These are phyloP conservation scores for Holacanthus passer DNA, from an alignment of 2,113 vertebrate species.

Conservation along the genomic window DNA sequence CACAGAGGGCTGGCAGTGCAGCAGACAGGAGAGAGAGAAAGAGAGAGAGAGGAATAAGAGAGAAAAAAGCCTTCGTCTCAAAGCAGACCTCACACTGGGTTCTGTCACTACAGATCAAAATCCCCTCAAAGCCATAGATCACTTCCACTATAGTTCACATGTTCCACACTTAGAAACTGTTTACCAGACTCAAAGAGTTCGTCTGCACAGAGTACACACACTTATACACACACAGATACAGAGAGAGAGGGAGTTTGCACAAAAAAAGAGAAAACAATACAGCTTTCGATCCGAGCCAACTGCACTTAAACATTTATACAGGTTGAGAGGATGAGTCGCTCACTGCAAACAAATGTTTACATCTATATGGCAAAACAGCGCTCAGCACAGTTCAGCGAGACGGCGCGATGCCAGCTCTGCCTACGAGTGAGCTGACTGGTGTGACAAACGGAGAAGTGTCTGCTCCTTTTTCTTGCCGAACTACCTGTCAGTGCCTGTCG, in stretches of 20 bases:
- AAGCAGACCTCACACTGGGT: conserved; percentile 82
- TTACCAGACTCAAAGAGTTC: conserved; percentile 77
- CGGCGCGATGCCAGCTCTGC: conserved; percentile 58
- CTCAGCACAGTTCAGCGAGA: conserved; percentile 59
- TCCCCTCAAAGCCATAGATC: conserved; percentile 82
- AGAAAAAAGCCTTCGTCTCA: conserved; percentile 68
- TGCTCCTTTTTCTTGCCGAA: conserved; percentile 72
- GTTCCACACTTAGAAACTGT: conserved; percentile 79
- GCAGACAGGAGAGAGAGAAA: conserved; percentile 56
- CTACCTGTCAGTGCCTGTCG: conserved; percentile 76
- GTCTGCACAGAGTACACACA: conserved; percentile 32
- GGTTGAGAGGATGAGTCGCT: conserved; percentile 51
- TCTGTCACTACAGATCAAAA: conserved; percentile 83
- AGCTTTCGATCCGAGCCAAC: conserved; percentile 40
- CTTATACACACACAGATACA: conserved; percentile 43
- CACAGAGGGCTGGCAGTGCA: conserved; percentile 60
- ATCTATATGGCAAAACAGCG: conserved; percentile 54
- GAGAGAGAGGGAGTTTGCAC: conserved; percentile 3
- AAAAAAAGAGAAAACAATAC: conserved; percentile 20
- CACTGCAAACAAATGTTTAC: conserved; percentile 62
- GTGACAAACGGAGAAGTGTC: conserved; percentile 71
- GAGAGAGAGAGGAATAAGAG: conserved; percentile 22
- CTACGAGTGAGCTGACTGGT: conserved; percentile 69
- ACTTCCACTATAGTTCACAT: conserved; percentile 81
- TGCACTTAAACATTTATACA: conserved; percentile 72